Conservation (phyloP, 2,113 vertebrate species). For the Rhinogobius similis region DNA sequence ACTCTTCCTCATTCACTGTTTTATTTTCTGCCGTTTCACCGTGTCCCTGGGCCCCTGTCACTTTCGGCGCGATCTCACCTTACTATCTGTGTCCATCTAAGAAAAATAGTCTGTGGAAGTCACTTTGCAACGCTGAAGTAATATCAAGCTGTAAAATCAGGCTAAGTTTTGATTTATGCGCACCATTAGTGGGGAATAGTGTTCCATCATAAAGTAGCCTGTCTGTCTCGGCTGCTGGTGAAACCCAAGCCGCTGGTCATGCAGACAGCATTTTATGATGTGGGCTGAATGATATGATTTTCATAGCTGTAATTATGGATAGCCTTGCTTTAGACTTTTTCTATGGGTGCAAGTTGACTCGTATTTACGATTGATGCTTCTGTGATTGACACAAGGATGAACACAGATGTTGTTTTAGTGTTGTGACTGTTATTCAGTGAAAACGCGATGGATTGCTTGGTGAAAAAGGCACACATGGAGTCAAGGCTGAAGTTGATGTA, state of each 20-base stretch:
- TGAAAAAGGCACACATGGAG: background rate
- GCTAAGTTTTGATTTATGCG: conserved; percentile 65
- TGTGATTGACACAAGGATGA: conserved; percentile 22
- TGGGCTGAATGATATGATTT: conserved; percentile 55
- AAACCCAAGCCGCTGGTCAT: conserved; percentile 54
- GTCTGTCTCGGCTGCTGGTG: conserved; percentile 53
- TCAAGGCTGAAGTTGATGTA: background rate
- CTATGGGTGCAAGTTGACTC: background rate
- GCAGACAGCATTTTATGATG: conserved; percentile 62
- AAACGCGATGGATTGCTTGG: background rate
- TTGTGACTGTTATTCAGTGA: background rate
- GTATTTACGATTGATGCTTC: conserved; percentile 29
- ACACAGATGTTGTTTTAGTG: conserved; percentile 8
- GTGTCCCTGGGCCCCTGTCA: background rate
- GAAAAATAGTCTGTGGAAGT: conserved; percentile 57
- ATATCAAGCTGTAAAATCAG: conserved; percentile 64
- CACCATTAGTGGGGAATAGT: conserved; percentile 66
- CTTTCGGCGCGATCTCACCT: conserved; percentile 46
- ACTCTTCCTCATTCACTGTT: conserved; percentile 11
- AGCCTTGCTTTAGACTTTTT: conserved; percentile 34
- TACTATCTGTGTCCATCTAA: conserved; percentile 38
- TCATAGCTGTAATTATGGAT: conserved; percentile 60
- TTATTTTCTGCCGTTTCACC: conserved; percentile 27
- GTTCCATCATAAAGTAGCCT: conserved; percentile 66
- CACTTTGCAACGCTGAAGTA: conserved; percentile 51